A percentile compares a stretch with the other conserved stretches of the same genome.
Conservation (phyloP, 2,888 invertebrate species). For the Eupithecia subfuscata region DNA sequence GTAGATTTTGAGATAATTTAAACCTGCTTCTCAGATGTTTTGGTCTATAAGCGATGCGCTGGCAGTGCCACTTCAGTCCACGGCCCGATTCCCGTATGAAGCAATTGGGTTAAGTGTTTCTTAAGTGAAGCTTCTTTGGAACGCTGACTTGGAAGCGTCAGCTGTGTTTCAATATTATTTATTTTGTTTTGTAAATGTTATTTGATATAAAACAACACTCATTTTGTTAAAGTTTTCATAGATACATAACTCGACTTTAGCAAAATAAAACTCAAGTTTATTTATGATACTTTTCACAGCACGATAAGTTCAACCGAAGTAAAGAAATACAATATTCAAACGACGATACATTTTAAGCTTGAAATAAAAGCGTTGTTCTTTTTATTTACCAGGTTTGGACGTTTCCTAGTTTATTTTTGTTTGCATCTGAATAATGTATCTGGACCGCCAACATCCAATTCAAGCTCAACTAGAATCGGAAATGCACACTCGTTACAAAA, state of each 20-base stretch:
- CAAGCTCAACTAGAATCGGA: constrained; percentile 47
- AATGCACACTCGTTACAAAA: constrained; percentile 34
- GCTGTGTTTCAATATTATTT: constrained; percentile 15
- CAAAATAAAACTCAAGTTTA: not conserved
- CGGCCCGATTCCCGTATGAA: constrained; percentile 44
- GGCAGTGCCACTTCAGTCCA: constrained; percentile 20
- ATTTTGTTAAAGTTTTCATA: not conserved
- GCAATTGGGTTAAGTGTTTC: constrained; percentile 46
- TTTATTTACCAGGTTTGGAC: constrained; percentile 30
- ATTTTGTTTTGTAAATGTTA: constrained; percentile 1
- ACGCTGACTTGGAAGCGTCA: constrained; percentile 18
- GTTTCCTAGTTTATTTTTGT: constrained; percentile 26
- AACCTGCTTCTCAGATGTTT: constrained; percentile 11
- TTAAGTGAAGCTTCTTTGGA: constrained; percentile 40
- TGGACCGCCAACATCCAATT: constrained; percentile 34
- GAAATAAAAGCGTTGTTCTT: constrained; percentile 29
- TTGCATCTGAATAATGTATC: constrained; percentile 48
- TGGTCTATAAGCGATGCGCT: constrained; percentile 18
- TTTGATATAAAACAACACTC: not conserved
- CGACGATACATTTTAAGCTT: constrained; percentile 36
- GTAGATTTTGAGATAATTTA: not conserved
- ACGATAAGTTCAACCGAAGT: not conserved
- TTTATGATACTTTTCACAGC: not conserved
- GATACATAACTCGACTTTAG: not conserved
- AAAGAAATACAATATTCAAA: constrained; percentile 28